Evolutionary conservation across 1,140 invertebrate species (phyloP), one percentile per base, ranked within the genome.

Genomic region (Delia radicum): DNA sequence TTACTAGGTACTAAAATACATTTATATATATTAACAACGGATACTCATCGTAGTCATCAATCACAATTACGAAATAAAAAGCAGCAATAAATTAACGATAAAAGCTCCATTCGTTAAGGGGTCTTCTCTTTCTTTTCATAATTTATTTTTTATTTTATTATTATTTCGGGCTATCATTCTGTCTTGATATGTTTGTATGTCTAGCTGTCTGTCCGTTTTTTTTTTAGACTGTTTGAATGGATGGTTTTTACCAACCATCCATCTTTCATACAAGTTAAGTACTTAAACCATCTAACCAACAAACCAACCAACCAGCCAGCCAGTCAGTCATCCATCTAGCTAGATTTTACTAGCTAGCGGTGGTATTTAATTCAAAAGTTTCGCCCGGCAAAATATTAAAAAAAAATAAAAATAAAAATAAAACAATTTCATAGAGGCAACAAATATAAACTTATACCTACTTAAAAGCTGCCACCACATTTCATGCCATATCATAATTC

Each of bases 41-140:
- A 81, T 69, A 69, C 82, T 82, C 82, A 79, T 73, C 81, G 81
- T 79, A 81, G 78, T 83, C 80, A 83, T 83, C 82, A 83, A 83
- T 83, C 82, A 83, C 81, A 83, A 83, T 83, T 83, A 83, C 80
- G 80, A 79, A 81, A 80, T 80, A 77, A 80, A 82, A 78, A 74
- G 81, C 73, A 55, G 73, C 80, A 81, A 82, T 83, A 83, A 81
- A 82, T 80, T 79, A 78, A 77, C 77, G 77, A 75, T 80, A 79
- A 80, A 80, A 81, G 78, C 73, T 74, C 55, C 55, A 74, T 74
- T 74, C 55, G 31, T 31, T 69, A 33, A 69, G 65, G 65, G 27
- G 55, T 69, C 31, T 27, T 42, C 31, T 10, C 37, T 42, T 42
- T 42, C 37, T 42, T 42, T 42, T 42, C 37, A 42, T 42, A 42